Conservation (phyloP, 2,888 invertebrate species). For the Meghimatium bilineatum region DNA sequence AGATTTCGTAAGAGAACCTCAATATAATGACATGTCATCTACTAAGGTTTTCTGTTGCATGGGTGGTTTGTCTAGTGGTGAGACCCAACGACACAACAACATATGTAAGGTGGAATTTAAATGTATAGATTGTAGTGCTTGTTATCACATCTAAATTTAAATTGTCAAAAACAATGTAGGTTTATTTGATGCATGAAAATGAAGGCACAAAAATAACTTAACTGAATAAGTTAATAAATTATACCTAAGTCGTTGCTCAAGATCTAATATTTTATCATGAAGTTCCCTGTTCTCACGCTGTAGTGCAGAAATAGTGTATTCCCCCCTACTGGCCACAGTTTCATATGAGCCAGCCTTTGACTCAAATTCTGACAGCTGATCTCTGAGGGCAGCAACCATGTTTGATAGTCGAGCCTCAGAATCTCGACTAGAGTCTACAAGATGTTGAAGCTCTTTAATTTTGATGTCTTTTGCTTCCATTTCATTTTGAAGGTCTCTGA, state of each 20-base stretch:
- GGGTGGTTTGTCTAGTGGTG: too few species aligned
- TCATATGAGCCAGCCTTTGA: constrained; percentile 67
- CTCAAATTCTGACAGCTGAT: constrained; percentile 71
- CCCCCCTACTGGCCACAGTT: constrained; percentile 72
- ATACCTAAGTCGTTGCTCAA: constrained; percentile 74
- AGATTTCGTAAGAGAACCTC: too few species aligned
- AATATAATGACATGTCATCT: too few species aligned
- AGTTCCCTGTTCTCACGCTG: constrained; percentile 72
- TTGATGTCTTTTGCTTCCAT: constrained; percentile 72
- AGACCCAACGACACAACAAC: too few species aligned
- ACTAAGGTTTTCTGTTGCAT: too few species aligned
- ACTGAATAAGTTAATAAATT: neutral
- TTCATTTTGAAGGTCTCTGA: constrained; percentile 62
- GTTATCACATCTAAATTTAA: too few species aligned
- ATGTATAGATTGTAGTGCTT: too few species aligned
- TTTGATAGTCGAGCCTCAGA: constrained; percentile 68
- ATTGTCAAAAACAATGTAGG: too few species aligned
- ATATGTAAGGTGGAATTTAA: too few species aligned
- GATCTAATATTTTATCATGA: constrained; percentile 72
- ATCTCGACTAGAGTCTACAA: constrained; percentile 70
- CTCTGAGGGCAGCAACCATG: constrained; percentile 65
- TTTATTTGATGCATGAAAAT: too few species aligned
- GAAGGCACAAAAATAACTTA: too few species aligned
- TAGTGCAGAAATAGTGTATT: constrained; percentile 71
- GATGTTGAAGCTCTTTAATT: constrained; percentile 69